Evolutionary conservation across 2,888 invertebrate genomes (phyloP), one percentile per base, ranked within the genome.

Genomic region (Drosophila mayaguana): DNA sequence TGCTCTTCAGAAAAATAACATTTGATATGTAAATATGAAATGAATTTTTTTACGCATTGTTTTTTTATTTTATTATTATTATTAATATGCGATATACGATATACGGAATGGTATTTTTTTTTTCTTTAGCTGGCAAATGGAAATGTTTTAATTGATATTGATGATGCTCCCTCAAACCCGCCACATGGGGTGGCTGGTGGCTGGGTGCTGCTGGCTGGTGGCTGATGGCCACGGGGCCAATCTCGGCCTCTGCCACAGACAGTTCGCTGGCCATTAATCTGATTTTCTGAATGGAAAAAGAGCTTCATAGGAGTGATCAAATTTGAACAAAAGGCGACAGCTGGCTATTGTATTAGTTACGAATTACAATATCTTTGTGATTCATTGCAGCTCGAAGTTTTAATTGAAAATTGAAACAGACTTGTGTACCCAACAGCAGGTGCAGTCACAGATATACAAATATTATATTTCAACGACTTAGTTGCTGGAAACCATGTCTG

Each of bases 121-220:
- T 36, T 36, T 5, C 20, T 22, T 36, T 38, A 22, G 16, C 60
- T 50, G 61, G 60, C 55, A 68, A 61, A 70, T 77, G 60, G 57
- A 64, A 71, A 64, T 76, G 34, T 75, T 82, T 82, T 84, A 87
- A 84, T 84, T 84, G 82, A 84, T 84, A 84, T 84, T 84, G 80
- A 87, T 87, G 83, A 75, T 48, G 51, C 64, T 18, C 28, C 8
- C 68, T 54, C 18, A 32, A 0, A 18, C 50, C 18, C 18, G 20
- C 2, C 20, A 2, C 18, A 20, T n/a, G 50, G 50, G 22, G n/a
- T 2, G 63, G 46, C 8, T 1, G 7, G 28, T 7, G 28, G 28
- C 34, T 5, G 14, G 1, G n/a, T n/a, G n/a, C n/a, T n/a, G n/a
- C n/a, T 14, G 36, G 12, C 40, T 66, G 61, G 1, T 16, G 18